These are phyloP conservation scores for Coranthus polyacanthus DNA, from an alignment of 2,797 vertebrate genomes.

Conservation along the genomic window DNA sequence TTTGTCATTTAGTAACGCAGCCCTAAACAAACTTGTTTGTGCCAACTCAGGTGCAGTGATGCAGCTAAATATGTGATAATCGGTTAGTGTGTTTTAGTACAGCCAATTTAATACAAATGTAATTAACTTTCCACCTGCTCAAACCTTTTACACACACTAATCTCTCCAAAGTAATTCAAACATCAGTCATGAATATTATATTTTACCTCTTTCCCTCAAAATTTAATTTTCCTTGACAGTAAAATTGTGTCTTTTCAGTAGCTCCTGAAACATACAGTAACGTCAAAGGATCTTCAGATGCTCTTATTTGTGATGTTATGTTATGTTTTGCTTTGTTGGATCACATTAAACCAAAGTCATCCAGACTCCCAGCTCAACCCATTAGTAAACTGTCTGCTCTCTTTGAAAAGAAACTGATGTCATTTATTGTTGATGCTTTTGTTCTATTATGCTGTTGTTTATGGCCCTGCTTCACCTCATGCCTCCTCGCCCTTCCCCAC, in stretches of 20 bases:
- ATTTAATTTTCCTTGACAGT: too few species aligned
- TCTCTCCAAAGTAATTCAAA: neutral
- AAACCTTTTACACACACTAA: conserved; percentile 3
- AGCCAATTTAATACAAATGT: conserved; percentile 4
- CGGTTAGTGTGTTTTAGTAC: neutral
- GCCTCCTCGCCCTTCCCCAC: neutral
- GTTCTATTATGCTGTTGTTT: too few species aligned
- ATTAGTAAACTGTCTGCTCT: conserved; percentile 31
- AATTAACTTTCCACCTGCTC: neutral
- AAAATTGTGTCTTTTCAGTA: too few species aligned
- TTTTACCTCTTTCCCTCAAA: too few species aligned
- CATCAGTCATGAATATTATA: neutral
- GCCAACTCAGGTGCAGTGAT: neutral
- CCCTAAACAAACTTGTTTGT: neutral
- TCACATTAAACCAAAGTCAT: conserved; percentile 16
- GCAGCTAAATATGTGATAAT: neutral
- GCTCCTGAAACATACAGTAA: too few species aligned
- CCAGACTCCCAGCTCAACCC: conserved; percentile 13
- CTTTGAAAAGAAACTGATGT: too few species aligned
- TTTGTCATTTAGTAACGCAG: neutral
- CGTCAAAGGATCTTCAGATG: too few species aligned
- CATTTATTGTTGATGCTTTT: too few species aligned
- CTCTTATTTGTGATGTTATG: too few species aligned
- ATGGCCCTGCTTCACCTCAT: too few species aligned
- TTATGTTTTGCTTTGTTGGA: too few species aligned